Percentiles rank a stretch among this genome's conserved stretches.
phyloP scores from a whole-genome alignment of 2,888 invertebrate species.

The Trissoscelio sp. region DNA sequence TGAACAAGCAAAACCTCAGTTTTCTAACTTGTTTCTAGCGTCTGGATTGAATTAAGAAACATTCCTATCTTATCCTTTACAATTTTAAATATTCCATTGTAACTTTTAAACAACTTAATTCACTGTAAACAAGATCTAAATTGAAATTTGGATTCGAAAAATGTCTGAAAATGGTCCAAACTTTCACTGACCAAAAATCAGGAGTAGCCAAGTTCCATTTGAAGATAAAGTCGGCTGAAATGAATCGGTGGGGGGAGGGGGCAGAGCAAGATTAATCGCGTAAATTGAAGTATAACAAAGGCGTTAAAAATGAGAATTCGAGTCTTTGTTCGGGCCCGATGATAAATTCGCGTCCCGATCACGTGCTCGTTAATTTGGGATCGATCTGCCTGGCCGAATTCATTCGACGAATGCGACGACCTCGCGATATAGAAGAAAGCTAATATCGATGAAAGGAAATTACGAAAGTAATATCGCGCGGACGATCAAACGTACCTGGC shows the following conservation, averaged over 20 bases:
- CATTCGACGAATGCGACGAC: constrained; percentile 22
- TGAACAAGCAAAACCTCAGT: too few relatives aligned
- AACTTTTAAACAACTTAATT: too few relatives aligned
- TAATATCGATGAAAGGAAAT: constrained; percentile 65
- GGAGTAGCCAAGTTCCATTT: not conserved
- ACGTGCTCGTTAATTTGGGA: constrained; percentile 50
- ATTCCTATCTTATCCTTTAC: too few relatives aligned
- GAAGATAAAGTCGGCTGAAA: not conserved
- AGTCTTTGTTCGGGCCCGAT: constrained; percentile 30
- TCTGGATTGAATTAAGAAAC: too few relatives aligned
- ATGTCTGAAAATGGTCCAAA: too few relatives aligned
- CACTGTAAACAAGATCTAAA: too few relatives aligned
- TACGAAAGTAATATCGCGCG: constrained; percentile 61
- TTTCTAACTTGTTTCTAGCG: too few relatives aligned
- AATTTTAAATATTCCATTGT: too few relatives aligned
- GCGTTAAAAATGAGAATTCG: constrained; percentile 43
- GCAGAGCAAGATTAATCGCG: constrained; percentile 27
- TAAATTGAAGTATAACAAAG: constrained; percentile 53
- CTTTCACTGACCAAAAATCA: not conserved
- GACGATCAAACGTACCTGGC: constrained; percentile 52
- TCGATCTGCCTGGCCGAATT: constrained; percentile 34
- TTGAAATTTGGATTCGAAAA: too few relatives aligned
- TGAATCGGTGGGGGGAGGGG: not conserved
- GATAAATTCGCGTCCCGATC: constrained; percentile 51
- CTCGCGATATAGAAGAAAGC: constrained; percentile 50